Evolutionary conservation across 2,113 vertebrate species (phyloP).

Genomic region (Hyla sarda): DNA sequence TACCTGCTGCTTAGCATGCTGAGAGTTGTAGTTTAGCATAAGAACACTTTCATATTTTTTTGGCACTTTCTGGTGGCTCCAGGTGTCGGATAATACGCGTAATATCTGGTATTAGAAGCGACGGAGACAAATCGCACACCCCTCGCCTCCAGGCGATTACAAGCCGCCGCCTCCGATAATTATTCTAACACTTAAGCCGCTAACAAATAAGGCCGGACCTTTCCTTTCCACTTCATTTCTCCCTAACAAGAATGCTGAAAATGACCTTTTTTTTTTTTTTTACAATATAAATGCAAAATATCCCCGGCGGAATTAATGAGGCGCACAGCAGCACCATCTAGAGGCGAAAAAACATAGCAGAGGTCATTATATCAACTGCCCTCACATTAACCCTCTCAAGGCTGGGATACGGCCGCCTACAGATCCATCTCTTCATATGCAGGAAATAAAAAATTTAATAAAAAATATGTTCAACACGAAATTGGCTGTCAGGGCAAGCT

Average conservation of each 20-base stretch:
- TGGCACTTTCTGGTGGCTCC: background rate
- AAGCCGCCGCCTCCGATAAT: background rate
- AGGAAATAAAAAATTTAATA: too few species aligned
- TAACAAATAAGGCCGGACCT: conserved; percentile 29
- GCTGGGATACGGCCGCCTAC: background rate
- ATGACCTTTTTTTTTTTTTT: conserved; percentile 53
- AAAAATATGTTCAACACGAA: too few species aligned
- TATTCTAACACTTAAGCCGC: conserved; percentile 25
- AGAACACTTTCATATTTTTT: too few species aligned
- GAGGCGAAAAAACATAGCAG: background rate
- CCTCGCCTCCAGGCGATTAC: background rate
- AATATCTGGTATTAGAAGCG: background rate
- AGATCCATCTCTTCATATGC: background rate
- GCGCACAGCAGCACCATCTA: background rate
- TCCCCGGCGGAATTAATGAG: conserved; percentile 35
- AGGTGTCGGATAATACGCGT: background rate
- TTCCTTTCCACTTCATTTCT: conserved; percentile 52
- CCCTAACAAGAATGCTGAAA: conserved; percentile 31
- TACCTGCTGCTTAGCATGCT: too few species aligned
- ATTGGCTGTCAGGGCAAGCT: too few species aligned
- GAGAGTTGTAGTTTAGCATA: too few species aligned
- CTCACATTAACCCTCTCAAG: background rate
- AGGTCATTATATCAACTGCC: background rate
- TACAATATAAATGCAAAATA: conserved; percentile 40
- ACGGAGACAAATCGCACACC: background rate